Conservation (phyloP, 2,113 vertebrate species). For the Paralichthys olivaceus region DNA sequence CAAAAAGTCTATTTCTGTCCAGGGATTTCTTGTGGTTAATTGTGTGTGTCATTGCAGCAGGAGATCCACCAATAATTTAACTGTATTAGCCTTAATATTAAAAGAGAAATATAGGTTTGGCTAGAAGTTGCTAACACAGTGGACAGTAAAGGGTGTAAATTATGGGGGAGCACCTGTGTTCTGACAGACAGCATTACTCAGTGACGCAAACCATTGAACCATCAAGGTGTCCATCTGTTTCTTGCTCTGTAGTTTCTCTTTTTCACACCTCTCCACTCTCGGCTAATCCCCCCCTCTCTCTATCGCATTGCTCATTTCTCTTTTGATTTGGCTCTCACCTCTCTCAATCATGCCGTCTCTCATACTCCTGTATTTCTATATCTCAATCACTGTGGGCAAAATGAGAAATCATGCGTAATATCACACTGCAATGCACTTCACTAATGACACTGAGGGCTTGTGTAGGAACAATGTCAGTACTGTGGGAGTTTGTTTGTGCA, state of each 20-base stretch:
- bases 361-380: constrained; percentile 28
- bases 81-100: constrained; percentile 6
- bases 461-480: neutral
- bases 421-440: constrained; percentile 30
- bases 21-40: neutral
- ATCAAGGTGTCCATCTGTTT: constrained; percentile 64
- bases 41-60: neutral
- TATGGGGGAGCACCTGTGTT: constrained; percentile 33
- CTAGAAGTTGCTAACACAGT: neutral
- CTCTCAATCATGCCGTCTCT: constrained; percentile 41
- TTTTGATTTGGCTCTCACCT: constrained; percentile 38
- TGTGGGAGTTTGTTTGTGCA: neutral
- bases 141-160: constrained; percentile 34
- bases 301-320: constrained; percentile 36
- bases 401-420: constrained; percentile 22
- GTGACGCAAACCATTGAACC: constrained; percentile 62
- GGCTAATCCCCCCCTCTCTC: constrained; percentile 18
- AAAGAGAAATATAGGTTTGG: constrained; percentile 27
- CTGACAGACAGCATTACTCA: constrained; percentile 56
- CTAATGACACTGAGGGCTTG: constrained; percentile 21
- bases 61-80: constrained; percentile 6
- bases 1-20: neutral
- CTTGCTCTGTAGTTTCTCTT: constrained; percentile 12
- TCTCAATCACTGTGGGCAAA: constrained; percentile 31
- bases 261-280: constrained; percentile 11